Evolutionary conservation across 2,113 vertebrate genomes (phyloP).

Genomic region (Clupea harengus): DNA sequence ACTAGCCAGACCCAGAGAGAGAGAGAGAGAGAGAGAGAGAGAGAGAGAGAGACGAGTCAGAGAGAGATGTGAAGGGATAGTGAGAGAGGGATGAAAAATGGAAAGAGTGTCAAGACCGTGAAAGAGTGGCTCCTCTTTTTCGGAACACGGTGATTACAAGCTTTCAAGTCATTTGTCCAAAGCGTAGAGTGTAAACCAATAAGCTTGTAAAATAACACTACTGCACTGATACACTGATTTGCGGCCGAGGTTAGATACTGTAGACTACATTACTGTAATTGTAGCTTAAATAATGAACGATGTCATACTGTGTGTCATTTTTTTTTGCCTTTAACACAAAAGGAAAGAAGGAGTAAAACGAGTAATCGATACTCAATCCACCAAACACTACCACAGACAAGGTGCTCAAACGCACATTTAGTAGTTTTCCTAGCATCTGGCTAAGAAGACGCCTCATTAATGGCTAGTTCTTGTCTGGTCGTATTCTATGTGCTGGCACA

Average conservation of each 20-base stretch:
- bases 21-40: too few species aligned
- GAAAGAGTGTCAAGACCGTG: neutral
- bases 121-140: neutral
- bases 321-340: neutral
- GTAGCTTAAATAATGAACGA: neutral
- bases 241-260: neutral
- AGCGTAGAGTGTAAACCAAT: neutral
- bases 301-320: neutral
- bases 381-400: too few species aligned
- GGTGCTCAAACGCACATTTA: neutral
- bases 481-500: neutral
- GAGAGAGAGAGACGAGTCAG: conserved; percentile 32
- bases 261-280: neutral
- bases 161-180: neutral
- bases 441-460: neutral
- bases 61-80: conserved; percentile 71
- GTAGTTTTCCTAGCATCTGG: neutral
- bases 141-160: neutral
- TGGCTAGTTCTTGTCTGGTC: neutral
- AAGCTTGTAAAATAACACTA: neutral
- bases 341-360: too few species aligned
- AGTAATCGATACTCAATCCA: too few species aligned
- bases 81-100: neutral
- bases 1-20: neutral
- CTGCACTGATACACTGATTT: neutral